A percentile compares a stretch with the other conserved stretches of the same genome.
These are phyloP conservation scores for Hyles lineata DNA, from an alignment of 2,888 invertebrate genomes.

Conservation along the genomic window DNA sequence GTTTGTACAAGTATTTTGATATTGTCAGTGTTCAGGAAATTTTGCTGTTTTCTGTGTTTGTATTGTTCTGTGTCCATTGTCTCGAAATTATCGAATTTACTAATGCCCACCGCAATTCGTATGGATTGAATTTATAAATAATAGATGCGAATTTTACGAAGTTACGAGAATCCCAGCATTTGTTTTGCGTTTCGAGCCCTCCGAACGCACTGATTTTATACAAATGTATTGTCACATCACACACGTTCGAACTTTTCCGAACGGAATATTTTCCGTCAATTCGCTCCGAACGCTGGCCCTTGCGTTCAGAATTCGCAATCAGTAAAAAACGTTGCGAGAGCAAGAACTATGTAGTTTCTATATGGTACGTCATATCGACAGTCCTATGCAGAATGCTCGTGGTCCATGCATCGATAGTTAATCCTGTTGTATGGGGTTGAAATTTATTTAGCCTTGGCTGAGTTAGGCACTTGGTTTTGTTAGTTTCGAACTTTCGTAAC, in stretches of 20 bases:
- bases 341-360: background rate
- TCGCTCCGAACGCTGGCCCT: background rate
- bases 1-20: too few species aligned
- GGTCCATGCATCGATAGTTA: background rate
- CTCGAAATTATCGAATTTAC: too few species aligned
- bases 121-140: too few species aligned
- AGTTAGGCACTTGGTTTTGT: too few species aligned
- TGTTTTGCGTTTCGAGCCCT: background rate
- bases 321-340: background rate
- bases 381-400: background rate
- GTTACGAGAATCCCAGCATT: background rate
- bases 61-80: too few species aligned
- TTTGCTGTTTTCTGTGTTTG: too few species aligned
- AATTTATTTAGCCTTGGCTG: too few species aligned
- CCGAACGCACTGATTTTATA: background rate
- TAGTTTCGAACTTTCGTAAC: too few species aligned
- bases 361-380: background rate
- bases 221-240: conserved; percentile 16
- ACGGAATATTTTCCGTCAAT: conserved; percentile 2
- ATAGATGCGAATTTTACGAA: too few species aligned
- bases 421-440: background rate
- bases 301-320: conserved; percentile 4
- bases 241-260: conserved; percentile 6
- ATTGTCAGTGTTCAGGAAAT: too few species aligned
- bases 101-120: too few species aligned